Evolutionary conservation across 2,797 vertebrate genomes (phyloP).

Genomic region (Phylloscopus collybita): DNA sequence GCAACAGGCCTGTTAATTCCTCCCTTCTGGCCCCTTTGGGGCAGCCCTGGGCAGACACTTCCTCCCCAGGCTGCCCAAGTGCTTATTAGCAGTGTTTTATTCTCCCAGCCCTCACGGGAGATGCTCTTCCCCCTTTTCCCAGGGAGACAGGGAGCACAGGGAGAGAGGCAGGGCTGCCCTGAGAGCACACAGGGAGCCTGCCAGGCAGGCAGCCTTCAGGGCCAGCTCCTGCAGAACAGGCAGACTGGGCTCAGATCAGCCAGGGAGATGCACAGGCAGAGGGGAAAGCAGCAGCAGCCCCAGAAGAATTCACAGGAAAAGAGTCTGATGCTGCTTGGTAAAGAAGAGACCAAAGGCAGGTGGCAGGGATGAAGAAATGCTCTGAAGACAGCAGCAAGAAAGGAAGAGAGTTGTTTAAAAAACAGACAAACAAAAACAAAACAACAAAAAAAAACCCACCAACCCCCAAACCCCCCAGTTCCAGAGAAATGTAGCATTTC

Average conservation of each 20-base stretch:
- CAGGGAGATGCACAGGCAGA: not conserved
- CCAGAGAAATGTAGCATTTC: not conserved
- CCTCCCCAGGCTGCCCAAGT: not conserved
- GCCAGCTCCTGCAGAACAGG: rapidly evolving
- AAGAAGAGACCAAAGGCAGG: not conserved
- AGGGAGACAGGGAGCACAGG: not conserved
- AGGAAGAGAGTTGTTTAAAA: not conserved
- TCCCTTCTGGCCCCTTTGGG: not conserved
- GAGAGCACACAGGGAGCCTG: not conserved
- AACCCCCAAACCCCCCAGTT: too few relatives aligned
- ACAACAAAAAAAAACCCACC: too few relatives aligned
- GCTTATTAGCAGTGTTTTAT: not conserved
- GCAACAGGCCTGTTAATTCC: not conserved
- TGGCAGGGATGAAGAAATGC: not conserved
- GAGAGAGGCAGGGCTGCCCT: not conserved
- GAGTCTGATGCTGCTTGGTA: not conserved
- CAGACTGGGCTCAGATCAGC: not conserved
- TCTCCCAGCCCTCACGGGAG: not conserved
- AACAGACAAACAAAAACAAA: not conserved
- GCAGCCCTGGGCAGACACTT: not conserved
- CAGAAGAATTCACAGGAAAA: not conserved
- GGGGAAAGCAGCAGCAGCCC: not conserved
- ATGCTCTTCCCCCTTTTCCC: not conserved
- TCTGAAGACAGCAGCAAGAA: not conserved
- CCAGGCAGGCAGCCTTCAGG: not conserved